These are phyloP conservation scores for Dendrolimus kikuchii DNA, from an alignment of 1,140 invertebrate species.

Conservation along the genomic window DNA sequence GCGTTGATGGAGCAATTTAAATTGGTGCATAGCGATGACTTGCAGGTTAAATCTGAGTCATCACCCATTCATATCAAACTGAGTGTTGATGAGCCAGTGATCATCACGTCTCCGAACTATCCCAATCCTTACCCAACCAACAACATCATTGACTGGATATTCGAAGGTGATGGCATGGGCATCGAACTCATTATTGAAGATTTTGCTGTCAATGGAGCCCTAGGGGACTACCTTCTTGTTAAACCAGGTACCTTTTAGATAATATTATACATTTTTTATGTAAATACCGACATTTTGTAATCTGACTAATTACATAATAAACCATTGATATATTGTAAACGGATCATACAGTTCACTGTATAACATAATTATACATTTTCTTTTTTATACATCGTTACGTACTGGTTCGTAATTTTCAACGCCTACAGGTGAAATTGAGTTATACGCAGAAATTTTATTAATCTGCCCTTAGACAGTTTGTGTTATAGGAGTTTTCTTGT, in stretches of 20 bases:
- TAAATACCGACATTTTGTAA: not conserved
- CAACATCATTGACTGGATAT: constrained; percentile 43
- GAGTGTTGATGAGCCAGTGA: constrained; percentile 22
- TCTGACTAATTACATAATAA: too few species aligned
- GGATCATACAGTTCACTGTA: too few species aligned
- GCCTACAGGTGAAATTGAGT: too few species aligned
- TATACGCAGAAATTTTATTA: too few species aligned
- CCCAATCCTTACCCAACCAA: constrained; percentile 40
- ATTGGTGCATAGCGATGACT: constrained; percentile 15
- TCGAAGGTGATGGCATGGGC: constrained; percentile 43
- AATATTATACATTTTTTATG: not conserved
- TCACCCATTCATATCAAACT: constrained; percentile 25
- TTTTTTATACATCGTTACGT: too few species aligned
- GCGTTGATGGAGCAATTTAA: constrained; percentile 23
- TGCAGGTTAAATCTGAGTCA: constrained; percentile 18
- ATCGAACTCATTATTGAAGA: constrained; percentile 57
- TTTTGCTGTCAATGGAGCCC: constrained; percentile 36
- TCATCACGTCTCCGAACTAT: constrained; percentile 41
- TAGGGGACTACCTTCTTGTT: constrained; percentile 43
- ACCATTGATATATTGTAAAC: too few species aligned
- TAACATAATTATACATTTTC: too few species aligned
- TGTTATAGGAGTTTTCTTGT: too few species aligned
- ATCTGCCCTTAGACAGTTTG: too few species aligned
- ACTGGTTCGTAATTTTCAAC: too few species aligned
- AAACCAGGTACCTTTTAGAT: constrained; percentile 42